Percentiles rank a stretch among this genome's conserved stretches.
These are phyloP conservation scores for Labeo rohita DNA, from an alignment of 2,113 vertebrate species.

Conservation along the genomic window DNA sequence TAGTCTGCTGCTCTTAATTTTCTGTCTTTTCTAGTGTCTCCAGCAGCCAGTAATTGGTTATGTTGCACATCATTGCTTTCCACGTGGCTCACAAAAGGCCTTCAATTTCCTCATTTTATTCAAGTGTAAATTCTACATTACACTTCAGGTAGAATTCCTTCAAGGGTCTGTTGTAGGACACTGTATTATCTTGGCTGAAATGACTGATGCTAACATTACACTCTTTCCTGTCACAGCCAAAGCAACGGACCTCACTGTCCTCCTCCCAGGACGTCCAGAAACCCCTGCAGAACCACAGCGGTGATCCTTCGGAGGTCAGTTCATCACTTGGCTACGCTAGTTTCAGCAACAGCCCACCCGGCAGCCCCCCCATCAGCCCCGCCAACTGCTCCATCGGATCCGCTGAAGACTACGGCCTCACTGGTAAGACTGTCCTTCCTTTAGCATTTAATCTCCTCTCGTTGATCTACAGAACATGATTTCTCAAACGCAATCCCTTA, in stretches of 20 bases:
- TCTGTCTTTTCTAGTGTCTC: not conserved
- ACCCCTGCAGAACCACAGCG: constrained; percentile 83
- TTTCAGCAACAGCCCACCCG: constrained; percentile 85
- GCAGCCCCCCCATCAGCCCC: constrained; percentile 84
- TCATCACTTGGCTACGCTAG: constrained; percentile 87
- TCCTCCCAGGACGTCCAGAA: constrained; percentile 92
- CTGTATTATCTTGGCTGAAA: not conserved
- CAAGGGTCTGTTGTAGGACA: not conserved
- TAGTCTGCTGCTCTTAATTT: not conserved
- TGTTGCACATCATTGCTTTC: not conserved
- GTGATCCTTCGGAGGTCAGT: constrained; percentile 92
- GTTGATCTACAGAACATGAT: constrained; percentile 30
- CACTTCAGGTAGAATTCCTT: not conserved
- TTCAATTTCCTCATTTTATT: not conserved
- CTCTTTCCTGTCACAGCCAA: constrained; percentile 80
- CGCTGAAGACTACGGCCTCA: constrained; percentile 77
- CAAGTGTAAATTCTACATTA: not conserved
- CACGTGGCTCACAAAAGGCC: not conserved
- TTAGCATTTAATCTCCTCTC: constrained; percentile 5
- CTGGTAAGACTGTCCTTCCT: constrained; percentile 69
- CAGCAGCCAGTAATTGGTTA: not conserved
- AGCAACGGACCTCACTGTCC: constrained; percentile 94
- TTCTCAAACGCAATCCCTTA: not conserved
- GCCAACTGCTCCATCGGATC: constrained; percentile 79
- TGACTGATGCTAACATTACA: constrained; percentile 25